A percentile compares a stretch with the other conserved stretches of the same genome.
Conservation (phyloP, 2,797 vertebrate species). For the Chaunax sp. region DNA sequence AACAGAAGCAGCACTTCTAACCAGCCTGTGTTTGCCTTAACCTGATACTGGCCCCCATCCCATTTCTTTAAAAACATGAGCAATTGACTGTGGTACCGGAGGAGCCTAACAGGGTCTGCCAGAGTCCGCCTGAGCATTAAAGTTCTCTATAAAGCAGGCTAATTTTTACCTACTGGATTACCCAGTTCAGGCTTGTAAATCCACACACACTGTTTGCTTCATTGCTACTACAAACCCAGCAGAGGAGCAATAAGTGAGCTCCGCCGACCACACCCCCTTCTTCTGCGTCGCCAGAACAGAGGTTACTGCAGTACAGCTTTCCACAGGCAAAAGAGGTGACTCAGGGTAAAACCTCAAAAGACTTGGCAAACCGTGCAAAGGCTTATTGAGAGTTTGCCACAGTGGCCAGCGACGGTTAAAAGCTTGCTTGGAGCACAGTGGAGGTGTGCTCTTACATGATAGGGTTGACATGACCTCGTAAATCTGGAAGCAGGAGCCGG, state of each 20-base stretch:
- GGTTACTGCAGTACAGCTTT: constrained; percentile 59
- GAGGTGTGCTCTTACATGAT: constrained; percentile 3
- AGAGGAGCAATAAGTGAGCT: constrained; percentile 41
- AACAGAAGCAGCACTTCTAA: constrained; percentile 36
- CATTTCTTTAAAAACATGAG: constrained; percentile 51
- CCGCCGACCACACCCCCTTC: neutral
- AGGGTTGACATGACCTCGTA: constrained; percentile 1
- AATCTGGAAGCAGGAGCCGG: constrained; percentile 2
- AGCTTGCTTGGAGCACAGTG: neutral
- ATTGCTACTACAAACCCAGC: constrained; percentile 52
- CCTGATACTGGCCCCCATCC: constrained; percentile 32
- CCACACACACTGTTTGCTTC: constrained; percentile 44
- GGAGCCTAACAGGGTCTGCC: constrained; percentile 51
- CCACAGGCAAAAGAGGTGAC: constrained; percentile 46
- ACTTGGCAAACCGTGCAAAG: constrained; percentile 51
- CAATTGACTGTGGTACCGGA: constrained; percentile 41
- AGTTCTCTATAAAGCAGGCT: constrained; percentile 62
- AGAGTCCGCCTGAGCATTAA: constrained; percentile 36
- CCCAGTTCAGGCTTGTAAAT: constrained; percentile 62
- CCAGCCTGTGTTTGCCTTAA: neutral
- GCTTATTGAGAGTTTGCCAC: constrained; percentile 38
- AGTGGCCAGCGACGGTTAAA: constrained; percentile 40
- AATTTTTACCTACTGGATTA: constrained; percentile 68
- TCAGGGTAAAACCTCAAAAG: constrained; percentile 57
- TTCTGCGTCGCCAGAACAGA: constrained; percentile 35